Evolutionary conservation across 1,140 invertebrate genomes (phyloP).

Genomic region (Drosophila erecta): DNA sequence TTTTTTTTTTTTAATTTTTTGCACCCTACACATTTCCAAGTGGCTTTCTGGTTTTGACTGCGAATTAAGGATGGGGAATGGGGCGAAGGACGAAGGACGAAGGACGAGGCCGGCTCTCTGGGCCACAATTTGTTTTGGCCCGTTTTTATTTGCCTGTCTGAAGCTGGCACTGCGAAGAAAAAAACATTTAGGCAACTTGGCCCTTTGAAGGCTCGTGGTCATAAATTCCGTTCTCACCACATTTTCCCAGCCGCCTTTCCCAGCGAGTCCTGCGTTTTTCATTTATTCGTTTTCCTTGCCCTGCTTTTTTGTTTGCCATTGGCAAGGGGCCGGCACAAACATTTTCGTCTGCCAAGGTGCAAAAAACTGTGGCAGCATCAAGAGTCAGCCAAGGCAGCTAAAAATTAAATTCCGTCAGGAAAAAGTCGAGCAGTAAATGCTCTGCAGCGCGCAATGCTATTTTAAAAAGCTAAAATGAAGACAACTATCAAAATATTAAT

Average conservation of each 20-base stretch:
- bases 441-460: constrained; percentile 3
- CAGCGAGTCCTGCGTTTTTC: constrained; percentile 29
- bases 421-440: constrained; percentile 39
- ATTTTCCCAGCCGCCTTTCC: constrained; percentile 49
- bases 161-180: constrained; percentile 3
- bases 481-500: no score
- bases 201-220: constrained; percentile 80
- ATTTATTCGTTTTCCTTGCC: constrained; percentile 40
- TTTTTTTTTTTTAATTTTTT: constrained; percentile 25
- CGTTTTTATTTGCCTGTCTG: constrained; percentile 49
- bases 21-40: constrained; percentile 47
- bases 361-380: constrained; percentile 62
- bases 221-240: constrained; percentile 84
- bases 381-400: constrained; percentile 36
- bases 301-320: constrained; percentile 37
- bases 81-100: background rate
- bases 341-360: constrained; percentile 70
- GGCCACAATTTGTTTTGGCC: constrained; percentile 56
- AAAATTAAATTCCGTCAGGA: constrained; percentile 6
- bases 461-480: background rate
- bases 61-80: constrained; percentile 29
- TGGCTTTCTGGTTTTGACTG: constrained; percentile 59
- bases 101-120: constrained; percentile 22
- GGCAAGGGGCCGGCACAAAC: constrained; percentile 40
- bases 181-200: constrained; percentile 78